These are phyloP conservation scores for Ctenopoma multispine DNA, from an alignment of 2,797 vertebrate species.

Conservation along the genomic window DNA sequence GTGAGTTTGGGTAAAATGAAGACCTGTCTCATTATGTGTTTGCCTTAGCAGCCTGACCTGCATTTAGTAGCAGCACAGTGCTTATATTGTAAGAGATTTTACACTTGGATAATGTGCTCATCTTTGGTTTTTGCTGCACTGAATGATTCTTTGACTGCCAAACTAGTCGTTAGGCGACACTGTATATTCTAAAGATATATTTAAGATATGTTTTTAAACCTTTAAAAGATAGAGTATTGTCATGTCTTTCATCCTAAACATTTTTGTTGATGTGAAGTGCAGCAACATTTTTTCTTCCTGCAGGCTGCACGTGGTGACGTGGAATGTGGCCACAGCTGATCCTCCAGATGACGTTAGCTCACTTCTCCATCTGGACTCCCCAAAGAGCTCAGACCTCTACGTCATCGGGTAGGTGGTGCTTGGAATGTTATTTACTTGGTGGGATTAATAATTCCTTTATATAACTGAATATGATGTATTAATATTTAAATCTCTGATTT, in stretches of 20 bases:
- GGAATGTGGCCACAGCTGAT: conserved; percentile 95
- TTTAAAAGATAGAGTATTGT: no score
- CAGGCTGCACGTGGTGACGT: conserved; percentile 93
- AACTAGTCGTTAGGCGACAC: no score
- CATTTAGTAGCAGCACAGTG: conserved; percentile 10
- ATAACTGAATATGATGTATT: not conserved
- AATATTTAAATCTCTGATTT: conserved; percentile 10
- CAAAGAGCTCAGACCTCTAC: conserved; percentile 86
- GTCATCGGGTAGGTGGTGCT: conserved; percentile 89
- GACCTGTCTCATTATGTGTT: conserved; percentile 22
- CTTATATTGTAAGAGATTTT: conserved; percentile 17
- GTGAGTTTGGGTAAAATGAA: not conserved
- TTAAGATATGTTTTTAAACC: not conserved
- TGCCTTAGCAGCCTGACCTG: conserved; percentile 2
- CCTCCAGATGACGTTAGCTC: conserved; percentile 88
- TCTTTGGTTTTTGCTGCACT: conserved; percentile 11
- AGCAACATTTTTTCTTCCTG: not conserved
- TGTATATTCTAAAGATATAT: not conserved
- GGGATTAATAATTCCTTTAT: not conserved
- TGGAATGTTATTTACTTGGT: not conserved
- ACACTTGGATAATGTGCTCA: not conserved
- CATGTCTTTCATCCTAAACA: not conserved
- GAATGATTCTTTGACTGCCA: conserved; percentile 35
- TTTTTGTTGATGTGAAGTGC: not conserved
- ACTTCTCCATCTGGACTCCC: conserved; percentile 87